phyloP scores from a whole-genome alignment of 2,797 vertebrate genomes.

The Amblyraja radiata region DNA sequence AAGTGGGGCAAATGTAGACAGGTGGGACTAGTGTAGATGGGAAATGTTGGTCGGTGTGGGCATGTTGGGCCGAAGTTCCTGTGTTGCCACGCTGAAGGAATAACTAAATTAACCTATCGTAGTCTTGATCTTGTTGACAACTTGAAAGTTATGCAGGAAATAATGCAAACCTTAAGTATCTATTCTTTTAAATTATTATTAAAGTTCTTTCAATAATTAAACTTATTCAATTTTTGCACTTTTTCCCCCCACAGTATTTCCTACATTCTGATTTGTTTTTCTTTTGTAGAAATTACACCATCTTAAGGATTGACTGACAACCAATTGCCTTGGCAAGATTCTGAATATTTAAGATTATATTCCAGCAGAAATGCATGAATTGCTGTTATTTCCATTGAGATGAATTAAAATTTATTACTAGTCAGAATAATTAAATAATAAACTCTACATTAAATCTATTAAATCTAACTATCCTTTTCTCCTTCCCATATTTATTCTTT shows the following conservation, averaged over 20 bases:
- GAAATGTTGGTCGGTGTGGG: too few species aligned
- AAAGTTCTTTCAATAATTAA: too few species aligned
- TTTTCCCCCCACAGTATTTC: neutral
- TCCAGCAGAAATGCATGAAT: neutral
- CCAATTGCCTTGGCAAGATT: neutral
- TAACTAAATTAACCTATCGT: neutral
- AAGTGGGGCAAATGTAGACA: too few species aligned
- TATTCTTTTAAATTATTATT: too few species aligned
- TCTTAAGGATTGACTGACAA: neutral
- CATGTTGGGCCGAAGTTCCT: too few species aligned
- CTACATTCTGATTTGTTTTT: constrained; percentile 37
- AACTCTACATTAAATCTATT: neutral
- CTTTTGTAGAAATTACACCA: neutral
- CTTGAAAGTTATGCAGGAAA: neutral
- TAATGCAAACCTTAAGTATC: neutral
- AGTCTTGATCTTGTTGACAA: neutral
- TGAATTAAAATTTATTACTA: neutral
- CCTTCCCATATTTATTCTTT: neutral
- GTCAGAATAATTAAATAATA: neutral
- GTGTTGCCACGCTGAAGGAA: too few species aligned
- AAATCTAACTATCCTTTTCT: neutral
- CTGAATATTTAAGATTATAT: neutral
- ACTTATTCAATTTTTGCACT: neutral
- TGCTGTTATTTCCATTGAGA: neutral
- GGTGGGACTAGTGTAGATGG: too few species aligned